Conservation (phyloP, 2,888 invertebrate genomes). For the Halictus quadricinctus region DNA sequence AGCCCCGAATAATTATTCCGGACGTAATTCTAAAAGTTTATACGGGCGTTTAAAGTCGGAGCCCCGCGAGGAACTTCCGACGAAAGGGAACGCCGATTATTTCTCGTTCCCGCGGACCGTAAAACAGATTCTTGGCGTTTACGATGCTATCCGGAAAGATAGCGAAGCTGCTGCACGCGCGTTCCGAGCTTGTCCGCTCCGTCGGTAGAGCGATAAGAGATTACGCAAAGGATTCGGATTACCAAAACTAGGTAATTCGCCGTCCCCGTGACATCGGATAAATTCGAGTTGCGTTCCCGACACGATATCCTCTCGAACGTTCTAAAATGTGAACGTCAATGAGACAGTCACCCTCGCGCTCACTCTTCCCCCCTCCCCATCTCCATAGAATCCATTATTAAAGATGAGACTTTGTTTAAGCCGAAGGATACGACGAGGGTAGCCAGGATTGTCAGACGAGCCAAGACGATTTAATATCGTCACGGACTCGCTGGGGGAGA, state of each 20-base stretch:
- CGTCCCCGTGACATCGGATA: background rate
- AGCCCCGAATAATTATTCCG: constrained; percentile 56
- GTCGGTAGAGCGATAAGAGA: background rate
- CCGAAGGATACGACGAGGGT: constrained; percentile 1
- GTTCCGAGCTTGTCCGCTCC: constrained; percentile 2
- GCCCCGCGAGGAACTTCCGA: constrained; percentile 7
- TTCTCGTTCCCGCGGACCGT: constrained; percentile 36
- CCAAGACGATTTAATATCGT: constrained; percentile 54
- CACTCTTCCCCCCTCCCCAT: background rate
- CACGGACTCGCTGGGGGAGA: constrained; percentile 19
- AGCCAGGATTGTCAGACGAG: constrained; percentile 25
- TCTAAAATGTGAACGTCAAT: constrained; percentile 10
- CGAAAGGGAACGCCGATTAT: constrained; percentile 40
- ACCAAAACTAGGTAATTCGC: background rate
- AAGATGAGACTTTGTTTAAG: constrained; percentile 24
- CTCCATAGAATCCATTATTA: constrained; percentile 20
- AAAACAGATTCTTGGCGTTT: constrained; percentile 43
- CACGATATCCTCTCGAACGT: constrained; percentile 1
- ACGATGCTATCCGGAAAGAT: constrained; percentile 7
- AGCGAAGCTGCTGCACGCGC: background rate
- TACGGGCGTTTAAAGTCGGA: constrained; percentile 43
- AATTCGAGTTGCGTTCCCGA: background rate
- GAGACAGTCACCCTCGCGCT: constrained; percentile 1
- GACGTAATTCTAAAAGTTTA: constrained; percentile 59
- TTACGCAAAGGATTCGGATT: background rate